A percentile compares a stretch with the other conserved stretches of the same genome.
These are phyloP conservation scores for Spisula subtruncata DNA, from an alignment of 2,888 invertebrate genomes.

Conservation along the genomic window DNA sequence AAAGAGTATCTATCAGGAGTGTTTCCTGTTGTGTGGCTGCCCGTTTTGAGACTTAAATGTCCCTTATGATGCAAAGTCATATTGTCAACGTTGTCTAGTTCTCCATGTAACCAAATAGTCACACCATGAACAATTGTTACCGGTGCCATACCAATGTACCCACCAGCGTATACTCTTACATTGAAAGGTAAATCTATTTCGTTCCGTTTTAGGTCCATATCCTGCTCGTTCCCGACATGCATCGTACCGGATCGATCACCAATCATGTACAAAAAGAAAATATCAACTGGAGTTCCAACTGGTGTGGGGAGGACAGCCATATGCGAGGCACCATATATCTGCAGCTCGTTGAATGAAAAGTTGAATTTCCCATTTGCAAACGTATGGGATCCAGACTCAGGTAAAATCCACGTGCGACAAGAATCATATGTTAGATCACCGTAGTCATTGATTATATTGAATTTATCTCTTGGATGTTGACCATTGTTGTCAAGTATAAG, in stretches of 20 bases:
- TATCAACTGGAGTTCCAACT: slow-evolving; percentile 61
- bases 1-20: slow-evolving; percentile 67
- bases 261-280: slow-evolving; percentile 82
- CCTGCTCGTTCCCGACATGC: slow-evolving; percentile 77
- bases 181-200: slow-evolving; percentile 80
- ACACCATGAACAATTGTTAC: slow-evolving; percentile 79
- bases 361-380: slow-evolving; percentile 70
- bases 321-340: slow-evolving; percentile 78
- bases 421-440: slow-evolving; percentile 72
- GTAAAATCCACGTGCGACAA: slow-evolving; percentile 79
- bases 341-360: slow-evolving; percentile 78
- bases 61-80: slow-evolving; percentile 79
- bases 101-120: slow-evolving; percentile 81
- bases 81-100: slow-evolving; percentile 76
- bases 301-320: slow-evolving; percentile 74
- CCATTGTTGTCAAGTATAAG: slow-evolving; percentile 78
- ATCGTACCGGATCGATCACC: slow-evolving; percentile 82
- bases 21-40: slow-evolving; percentile 71
- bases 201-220: slow-evolving; percentile 74
- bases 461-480: slow-evolving; percentile 61
- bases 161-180: slow-evolving; percentile 75
- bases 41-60: slow-evolving; percentile 71
- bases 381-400: slow-evolving; percentile 72
- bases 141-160: slow-evolving; percentile 76
- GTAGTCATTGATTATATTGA: slow-evolving; percentile 74